phyloP scores from a whole-genome alignment of 2,888 invertebrate genomes.

The Pogonocherus hispidulus region DNA sequence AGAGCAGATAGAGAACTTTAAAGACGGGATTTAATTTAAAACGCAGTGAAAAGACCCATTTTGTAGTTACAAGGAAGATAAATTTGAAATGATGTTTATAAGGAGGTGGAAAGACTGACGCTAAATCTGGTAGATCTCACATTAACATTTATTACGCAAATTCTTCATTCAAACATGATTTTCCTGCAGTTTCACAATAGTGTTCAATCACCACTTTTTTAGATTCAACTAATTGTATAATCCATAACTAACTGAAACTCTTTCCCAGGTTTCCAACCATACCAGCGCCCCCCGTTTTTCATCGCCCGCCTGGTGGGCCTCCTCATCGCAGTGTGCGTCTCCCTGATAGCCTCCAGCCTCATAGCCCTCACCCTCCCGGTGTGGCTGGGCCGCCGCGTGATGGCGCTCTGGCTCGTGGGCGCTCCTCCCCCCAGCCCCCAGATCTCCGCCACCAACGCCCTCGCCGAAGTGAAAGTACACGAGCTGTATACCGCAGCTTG shows the following conservation, averaged over 20 bases:
- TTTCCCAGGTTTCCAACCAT: constrained; percentile 86
- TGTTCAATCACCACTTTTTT: no score
- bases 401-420: constrained; percentile 87
- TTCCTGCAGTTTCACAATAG: no score
- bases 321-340: constrained; percentile 84
- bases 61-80: no score
- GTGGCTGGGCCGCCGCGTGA: constrained; percentile 88
- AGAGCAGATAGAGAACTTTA: no score
- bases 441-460: constrained; percentile 56
- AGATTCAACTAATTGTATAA: no score
- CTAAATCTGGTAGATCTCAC: no score
- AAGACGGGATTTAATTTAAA: no score
- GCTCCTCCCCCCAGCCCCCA: constrained; percentile 65
- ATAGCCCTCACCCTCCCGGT: constrained; percentile 91
- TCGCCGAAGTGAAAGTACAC: constrained; percentile 76
- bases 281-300: constrained; percentile 88
- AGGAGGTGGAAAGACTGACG: no score
- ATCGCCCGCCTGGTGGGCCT: constrained; percentile 78
- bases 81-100: no score
- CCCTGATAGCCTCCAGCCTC: constrained; percentile 87
- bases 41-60: no score
- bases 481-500: constrained; percentile 97
- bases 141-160: no score
- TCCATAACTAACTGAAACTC: background rate
- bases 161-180: no score